A percentile compares a stretch with the other conserved stretches of the same genome.
These are phyloP conservation scores for Galerucella nymphaeae DNA, from an alignment of 2,888 invertebrate genomes.

Conservation along the genomic window DNA sequence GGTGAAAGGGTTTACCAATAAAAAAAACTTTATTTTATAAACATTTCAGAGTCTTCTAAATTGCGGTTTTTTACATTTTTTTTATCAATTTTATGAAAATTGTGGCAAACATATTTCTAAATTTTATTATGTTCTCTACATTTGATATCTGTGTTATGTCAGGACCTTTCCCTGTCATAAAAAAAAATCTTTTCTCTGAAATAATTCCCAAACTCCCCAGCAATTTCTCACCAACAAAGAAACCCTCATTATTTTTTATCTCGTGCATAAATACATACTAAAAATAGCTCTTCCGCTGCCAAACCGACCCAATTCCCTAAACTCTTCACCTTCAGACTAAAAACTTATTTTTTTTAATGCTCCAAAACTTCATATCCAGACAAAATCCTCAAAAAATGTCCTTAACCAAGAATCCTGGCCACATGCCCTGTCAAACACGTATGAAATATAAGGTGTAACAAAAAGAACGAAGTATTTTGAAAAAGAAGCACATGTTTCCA, in stretches of 20 bases:
- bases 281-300: conserved; percentile 16
- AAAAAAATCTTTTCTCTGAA: conserved; percentile 17
- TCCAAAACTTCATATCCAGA: background rate
- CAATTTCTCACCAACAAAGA: conserved; percentile 19
- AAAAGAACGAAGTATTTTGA: too few species aligned
- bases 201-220: background rate
- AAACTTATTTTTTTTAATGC: conserved; percentile 8
- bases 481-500: too few species aligned
- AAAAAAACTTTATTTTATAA: too few species aligned
- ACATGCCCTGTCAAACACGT: too few species aligned
- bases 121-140: background rate
- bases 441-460: too few species aligned
- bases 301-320: background rate
- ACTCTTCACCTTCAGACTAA: conserved; percentile 11
- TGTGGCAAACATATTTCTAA: background rate
- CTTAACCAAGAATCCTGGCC: background rate
- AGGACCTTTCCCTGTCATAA: background rate
- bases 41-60: background rate
- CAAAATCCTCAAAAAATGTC: background rate
- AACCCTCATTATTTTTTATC: conserved; percentile 25
- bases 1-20: too few species aligned
- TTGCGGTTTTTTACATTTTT: background rate
- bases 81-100: background rate
- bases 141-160: conserved; percentile 15
- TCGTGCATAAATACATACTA: conserved; percentile 30